phyloP scores from a whole-genome alignment of 2,113 vertebrate species.

The Heterotis niloticus region DNA sequence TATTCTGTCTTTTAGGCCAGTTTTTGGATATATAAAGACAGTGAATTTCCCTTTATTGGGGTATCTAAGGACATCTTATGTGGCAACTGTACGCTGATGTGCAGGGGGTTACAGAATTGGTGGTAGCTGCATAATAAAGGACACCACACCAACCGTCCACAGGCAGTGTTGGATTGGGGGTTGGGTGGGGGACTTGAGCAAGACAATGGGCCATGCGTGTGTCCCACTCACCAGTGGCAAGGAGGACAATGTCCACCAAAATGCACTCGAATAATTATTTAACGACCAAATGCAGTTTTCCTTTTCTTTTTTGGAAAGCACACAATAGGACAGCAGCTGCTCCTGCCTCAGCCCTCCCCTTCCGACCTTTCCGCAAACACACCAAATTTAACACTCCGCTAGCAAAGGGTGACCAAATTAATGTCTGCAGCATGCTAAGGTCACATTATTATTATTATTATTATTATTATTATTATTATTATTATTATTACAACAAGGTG shows the following conservation, averaged over 20 bases:
- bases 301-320: neutral
- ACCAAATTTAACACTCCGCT: slow-evolving; percentile 9
- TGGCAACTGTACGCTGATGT: neutral
- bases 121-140: neutral
- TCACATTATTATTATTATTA: neutral
- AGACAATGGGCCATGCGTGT: neutral
- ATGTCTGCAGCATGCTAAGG: neutral
- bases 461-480: too few relatives aligned
- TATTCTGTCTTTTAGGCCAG: too few relatives aligned
- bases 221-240: neutral
- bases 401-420: neutral
- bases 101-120: neutral
- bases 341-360: neutral
- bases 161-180: neutral
- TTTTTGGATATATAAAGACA: too few relatives aligned
- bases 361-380: neutral
- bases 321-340: slow-evolving; percentile 15
- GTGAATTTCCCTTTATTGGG: too few relatives aligned
- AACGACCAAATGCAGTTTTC: neutral
- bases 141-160: slow-evolving; percentile 7
- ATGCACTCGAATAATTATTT: slow-evolving; percentile 20
- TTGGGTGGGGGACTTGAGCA: neutral
- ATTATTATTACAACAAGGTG: too few relatives aligned
- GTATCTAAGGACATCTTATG: too few relatives aligned
- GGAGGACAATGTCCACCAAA: slow-evolving; percentile 1